A percentile compares a stretch with the other conserved stretches of the same genome.
Conservation (phyloP, 2,888 invertebrate species). For the Athrips mouffetella region DNA sequence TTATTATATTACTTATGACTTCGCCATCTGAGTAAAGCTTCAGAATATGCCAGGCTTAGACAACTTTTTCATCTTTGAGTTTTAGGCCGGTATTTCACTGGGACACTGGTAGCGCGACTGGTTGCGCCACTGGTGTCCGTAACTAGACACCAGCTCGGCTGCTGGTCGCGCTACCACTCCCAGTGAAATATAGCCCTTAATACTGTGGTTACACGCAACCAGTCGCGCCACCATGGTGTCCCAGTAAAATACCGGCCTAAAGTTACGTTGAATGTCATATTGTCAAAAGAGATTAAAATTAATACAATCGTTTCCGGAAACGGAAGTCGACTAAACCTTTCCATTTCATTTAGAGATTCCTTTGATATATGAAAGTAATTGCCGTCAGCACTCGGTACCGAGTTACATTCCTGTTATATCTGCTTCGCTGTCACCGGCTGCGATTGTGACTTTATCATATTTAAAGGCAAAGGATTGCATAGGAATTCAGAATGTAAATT, state of each 20-base stretch:
- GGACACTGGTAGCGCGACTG: no score
- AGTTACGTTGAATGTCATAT: no score
- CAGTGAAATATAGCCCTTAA: no score
- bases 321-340: not conserved
- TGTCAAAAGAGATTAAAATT: constrained; percentile 11
- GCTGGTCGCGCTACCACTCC: no score
- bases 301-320: not conserved
- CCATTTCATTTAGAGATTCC: constrained; percentile 5
- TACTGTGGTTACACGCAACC: no score
- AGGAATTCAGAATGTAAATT: constrained; percentile 14
- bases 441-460: not conserved
- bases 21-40: not conserved
- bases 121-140: no score
- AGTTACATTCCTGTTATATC: not conserved
- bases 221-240: no score
- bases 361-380: constrained; percentile 14
- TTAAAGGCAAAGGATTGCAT: not conserved
- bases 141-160: no score
- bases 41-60: no score
- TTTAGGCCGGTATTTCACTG: no score
- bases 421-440: not conserved
- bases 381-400: not conserved
- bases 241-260: no score
- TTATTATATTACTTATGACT: constrained; percentile 5
- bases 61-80: no score